Conservation (phyloP, 2,888 invertebrate species). For the Drosophila pullipes region DNA sequence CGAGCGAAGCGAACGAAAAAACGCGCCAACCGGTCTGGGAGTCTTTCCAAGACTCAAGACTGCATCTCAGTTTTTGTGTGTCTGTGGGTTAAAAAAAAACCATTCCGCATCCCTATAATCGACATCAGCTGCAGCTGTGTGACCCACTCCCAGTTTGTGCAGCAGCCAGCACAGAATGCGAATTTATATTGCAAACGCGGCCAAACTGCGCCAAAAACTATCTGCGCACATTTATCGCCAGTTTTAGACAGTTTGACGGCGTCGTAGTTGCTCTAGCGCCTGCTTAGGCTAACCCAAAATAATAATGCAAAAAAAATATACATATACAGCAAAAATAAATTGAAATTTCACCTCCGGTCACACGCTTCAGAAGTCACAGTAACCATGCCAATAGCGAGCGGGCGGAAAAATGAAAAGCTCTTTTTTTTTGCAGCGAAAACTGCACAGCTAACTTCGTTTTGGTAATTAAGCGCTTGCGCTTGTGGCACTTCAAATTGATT, state of each 20-base stretch:
- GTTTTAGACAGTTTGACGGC: conserved; percentile 55
- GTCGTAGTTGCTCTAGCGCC: conserved; percentile 17
- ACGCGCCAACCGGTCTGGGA: conserved; percentile 59
- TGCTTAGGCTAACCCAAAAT: conserved; percentile 48
- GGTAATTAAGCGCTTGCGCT: conserved; percentile 44
- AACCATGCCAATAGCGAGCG: conserved; percentile 19
- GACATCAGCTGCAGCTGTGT: conserved; percentile 71
- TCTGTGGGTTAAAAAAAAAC: conserved; percentile 38
- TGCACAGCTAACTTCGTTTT: conserved; percentile 20
- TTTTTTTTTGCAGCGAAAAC: conserved; percentile 12
- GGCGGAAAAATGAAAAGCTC: conserved; percentile 39
- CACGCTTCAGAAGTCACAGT: conserved; percentile 71
- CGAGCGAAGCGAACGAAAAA: conserved; percentile 4
- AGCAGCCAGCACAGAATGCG: conserved; percentile 34
- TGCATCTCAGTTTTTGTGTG: conserved; percentile 21
- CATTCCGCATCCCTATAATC: conserved; percentile 73
- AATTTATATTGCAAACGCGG: conserved; percentile 53
- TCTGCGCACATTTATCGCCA: conserved; percentile 75
- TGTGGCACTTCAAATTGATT: conserved; percentile 44
- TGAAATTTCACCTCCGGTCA: conserved; percentile 79
- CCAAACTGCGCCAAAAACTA: conserved; percentile 61
- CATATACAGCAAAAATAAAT: neutral
- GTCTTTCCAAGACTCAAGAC: conserved; percentile 20
- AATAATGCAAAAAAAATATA: conserved; percentile 40
- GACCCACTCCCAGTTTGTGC: conserved; percentile 80